Base-by-base conservation (phyloP, 2,113 vertebrate genomes). In the Mus musculus region DNA sequence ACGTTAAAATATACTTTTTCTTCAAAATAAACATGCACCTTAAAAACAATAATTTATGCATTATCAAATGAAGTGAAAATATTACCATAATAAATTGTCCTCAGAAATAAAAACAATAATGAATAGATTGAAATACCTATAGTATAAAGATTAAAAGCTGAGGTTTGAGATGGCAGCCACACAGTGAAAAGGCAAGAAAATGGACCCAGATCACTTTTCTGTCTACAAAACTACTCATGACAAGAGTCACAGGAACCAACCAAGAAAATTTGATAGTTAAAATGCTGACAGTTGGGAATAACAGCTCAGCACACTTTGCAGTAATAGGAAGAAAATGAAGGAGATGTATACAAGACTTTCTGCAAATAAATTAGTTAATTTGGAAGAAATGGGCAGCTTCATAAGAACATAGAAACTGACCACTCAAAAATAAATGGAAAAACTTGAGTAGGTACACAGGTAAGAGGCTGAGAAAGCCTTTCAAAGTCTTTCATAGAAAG, bases 21-120 rank as follows among this genome's bases (percentile, higher is more conserved):
- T 73, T 92, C 89, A 88, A 88, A 86, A 78, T 73, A 77, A 89
- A 63, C 7, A 39, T 54, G 61, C 24, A 30, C 9, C n/a, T 82
- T 77, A 80, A 81, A 80, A 36, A 92, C 7, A 61, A 56, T 39
- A 14, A 73, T 59, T 14, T 28, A 46, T 94, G 69, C 42, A 89
- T 94, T 84, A 65, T 56, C 65, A 89, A 94, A 56, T 59, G 17
- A 36, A 52, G 63, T 54, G 20, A 63, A 87, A 96, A 89, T 93
- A 72, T 73, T 54, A 33, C 71, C 17, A 39, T 16, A 89, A 89
- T 46, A 93, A 90, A 90, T 75, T 76, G 2, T 12, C 42, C n/a
- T 71, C 69, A 52, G 49, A 88, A 86, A 16, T 20, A 82, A 33
- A 89, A 36, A 72, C 2, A 67, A 26, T 49, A 56, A 69, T 67